Evolutionary conservation across 2,113 vertebrate genomes (phyloP).

Genomic region (Nyctibius bracteatus): DNA sequence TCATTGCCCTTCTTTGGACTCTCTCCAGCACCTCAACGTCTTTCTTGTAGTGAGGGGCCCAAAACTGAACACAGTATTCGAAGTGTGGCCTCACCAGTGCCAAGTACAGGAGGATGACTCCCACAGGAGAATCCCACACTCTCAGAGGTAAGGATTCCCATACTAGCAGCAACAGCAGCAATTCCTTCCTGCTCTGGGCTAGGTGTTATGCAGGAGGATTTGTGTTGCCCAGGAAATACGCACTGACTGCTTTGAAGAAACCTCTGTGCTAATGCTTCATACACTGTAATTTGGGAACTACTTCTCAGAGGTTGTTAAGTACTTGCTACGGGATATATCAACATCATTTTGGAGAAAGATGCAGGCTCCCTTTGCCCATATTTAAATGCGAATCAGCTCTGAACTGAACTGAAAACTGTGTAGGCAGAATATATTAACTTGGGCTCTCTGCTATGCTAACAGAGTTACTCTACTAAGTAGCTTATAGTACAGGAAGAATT

Average conservation of each 20-base stretch:
- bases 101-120: rapidly evolving
- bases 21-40: too few relatives aligned
- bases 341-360: not conserved
- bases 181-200: not conserved
- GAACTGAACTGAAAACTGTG: not conserved
- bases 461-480: not conserved
- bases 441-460: not conserved
- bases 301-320: not conserved
- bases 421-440: not conserved
- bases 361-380: not conserved
- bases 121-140: not conserved
- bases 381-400: not conserved
- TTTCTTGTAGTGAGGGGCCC: too few relatives aligned
- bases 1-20: too few relatives aligned
- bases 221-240: not conserved
- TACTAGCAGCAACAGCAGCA: not conserved
- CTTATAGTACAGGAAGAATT: not conserved
- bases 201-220: not conserved
- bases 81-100: too few relatives aligned
- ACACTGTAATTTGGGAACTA: not conserved
- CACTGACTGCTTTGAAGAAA: not conserved
- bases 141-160: not conserved
- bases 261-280: not conserved
- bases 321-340: not conserved
- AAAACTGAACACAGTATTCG: too few relatives aligned